These are phyloP conservation scores for Coregonus clupeaformis DNA, from an alignment of 2,113 vertebrate genomes.

Conservation along the genomic window DNA sequence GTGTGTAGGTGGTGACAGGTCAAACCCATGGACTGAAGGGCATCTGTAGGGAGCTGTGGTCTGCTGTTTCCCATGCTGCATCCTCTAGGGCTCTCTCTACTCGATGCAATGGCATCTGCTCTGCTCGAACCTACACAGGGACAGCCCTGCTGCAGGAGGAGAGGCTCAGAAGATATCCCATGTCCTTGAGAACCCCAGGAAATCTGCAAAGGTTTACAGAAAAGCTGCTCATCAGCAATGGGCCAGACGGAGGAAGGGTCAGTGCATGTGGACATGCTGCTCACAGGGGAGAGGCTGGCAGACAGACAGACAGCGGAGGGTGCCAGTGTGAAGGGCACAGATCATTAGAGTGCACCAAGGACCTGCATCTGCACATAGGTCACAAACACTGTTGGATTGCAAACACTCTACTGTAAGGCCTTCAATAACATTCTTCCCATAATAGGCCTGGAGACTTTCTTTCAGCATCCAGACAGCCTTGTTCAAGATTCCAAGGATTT, in stretches of 20 bases:
- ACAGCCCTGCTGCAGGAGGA: constrained; percentile 24
- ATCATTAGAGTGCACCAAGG: neutral
- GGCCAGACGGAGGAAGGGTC: no score
- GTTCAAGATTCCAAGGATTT: no score
- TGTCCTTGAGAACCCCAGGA: neutral
- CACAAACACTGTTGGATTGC: neutral
- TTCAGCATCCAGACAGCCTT: no score
- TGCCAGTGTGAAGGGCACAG: no score
- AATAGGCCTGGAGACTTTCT: no score
- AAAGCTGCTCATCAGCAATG: no score
- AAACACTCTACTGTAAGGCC: no score
- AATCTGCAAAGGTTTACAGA: constrained; percentile 18
- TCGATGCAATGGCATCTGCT: constrained; percentile 23
- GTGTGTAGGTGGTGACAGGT: constrained; percentile 1
- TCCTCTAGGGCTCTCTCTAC: constrained; percentile 14
- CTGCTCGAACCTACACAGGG: constrained; percentile 30
- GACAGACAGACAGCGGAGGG: no score
- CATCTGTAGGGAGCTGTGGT: neutral
- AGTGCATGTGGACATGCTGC: no score
- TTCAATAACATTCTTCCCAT: no score
- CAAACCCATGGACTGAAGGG: neutral
- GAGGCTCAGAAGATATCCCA: neutral
- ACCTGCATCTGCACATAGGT: neutral
- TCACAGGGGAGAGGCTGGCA: no score
- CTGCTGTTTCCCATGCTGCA: constrained; percentile 4